Evolutionary conservation across 1,140 invertebrate genomes (phyloP).

Genomic region (Panulirus ornatus): DNA sequence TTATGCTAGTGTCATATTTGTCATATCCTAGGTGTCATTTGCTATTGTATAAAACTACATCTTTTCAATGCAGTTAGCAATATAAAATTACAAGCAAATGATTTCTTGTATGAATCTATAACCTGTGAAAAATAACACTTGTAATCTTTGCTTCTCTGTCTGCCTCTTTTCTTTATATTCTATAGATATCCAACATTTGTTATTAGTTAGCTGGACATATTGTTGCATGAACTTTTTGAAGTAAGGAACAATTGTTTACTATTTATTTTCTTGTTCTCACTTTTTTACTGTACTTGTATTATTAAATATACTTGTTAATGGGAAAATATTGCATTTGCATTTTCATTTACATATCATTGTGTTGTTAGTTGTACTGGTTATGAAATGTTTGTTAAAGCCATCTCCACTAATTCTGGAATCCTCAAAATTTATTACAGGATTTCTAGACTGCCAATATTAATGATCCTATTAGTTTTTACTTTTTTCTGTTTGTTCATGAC

Average conservation of each 20-base stretch:
- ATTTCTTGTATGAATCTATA: not conserved
- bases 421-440: no score
- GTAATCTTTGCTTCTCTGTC: not conserved
- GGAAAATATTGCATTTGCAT: conserved; percentile 42
- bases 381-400: no score
- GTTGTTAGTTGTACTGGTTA: no score
- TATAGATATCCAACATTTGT: conserved; percentile 30
- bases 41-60: not conserved
- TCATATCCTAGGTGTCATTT: not conserved
- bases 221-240: conserved; percentile 64
- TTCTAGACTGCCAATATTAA: no score
- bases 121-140: not conserved
- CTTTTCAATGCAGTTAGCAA: not conserved
- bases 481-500: no score
- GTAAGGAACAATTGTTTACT: conserved; percentile 67
- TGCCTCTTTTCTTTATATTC: conserved; percentile 14
- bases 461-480: no score
- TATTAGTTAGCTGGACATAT: conserved; percentile 47
- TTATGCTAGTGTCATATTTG: not conserved
- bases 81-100: not conserved
- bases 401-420: no score
- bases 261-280: conserved; percentile 73
- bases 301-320: conserved; percentile 73
- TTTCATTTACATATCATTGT: not conserved
- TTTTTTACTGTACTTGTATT: conserved; percentile 72